A percentile compares a stretch with the other conserved stretches of the same genome.
Evolutionary conservation across 2,113 vertebrate genomes (phyloP).

Genomic region (Podarcis raffonei): DNA sequence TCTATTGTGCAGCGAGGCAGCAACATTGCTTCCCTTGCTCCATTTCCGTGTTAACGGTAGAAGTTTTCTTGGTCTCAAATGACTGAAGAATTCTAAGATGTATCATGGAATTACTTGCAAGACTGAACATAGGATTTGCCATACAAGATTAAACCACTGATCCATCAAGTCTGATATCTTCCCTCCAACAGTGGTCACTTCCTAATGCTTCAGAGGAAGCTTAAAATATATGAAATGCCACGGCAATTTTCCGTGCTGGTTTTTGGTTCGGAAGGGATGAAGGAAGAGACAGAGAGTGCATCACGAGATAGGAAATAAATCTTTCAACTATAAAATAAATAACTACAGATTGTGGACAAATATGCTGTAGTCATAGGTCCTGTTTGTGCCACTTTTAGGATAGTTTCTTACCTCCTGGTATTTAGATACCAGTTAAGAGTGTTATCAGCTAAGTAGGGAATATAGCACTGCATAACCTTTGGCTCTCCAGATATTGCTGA

Average conservation of each 20-base stretch:
- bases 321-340: neutral
- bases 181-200: neutral
- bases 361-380: no score
- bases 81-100: neutral
- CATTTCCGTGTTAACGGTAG: slow-evolving; percentile 3
- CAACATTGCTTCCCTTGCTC: neutral
- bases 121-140: neutral
- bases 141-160: neutral
- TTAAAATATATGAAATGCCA: neutral
- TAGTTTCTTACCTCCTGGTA: no score
- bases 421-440: no score
- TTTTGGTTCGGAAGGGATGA: neutral
- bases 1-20: neutral
- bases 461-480: no score
- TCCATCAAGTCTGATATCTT: slow-evolving; percentile 8
- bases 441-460: no score
- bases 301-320: neutral
- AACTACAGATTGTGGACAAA: neutral
- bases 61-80: neutral
- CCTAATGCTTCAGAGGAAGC: slow-evolving; percentile 33
- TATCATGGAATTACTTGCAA: neutral
- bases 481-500: no score
- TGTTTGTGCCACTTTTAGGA: no score
- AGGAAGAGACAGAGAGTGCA: slow-evolving; percentile 24
- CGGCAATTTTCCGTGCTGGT: slow-evolving; percentile 5